A percentile compares a stretch with the other conserved stretches of the same genome.
phyloP scores from a whole-genome alignment of 53 echinoderm and acorn worm genomes.

The Glandiceps talaboti region DNA sequence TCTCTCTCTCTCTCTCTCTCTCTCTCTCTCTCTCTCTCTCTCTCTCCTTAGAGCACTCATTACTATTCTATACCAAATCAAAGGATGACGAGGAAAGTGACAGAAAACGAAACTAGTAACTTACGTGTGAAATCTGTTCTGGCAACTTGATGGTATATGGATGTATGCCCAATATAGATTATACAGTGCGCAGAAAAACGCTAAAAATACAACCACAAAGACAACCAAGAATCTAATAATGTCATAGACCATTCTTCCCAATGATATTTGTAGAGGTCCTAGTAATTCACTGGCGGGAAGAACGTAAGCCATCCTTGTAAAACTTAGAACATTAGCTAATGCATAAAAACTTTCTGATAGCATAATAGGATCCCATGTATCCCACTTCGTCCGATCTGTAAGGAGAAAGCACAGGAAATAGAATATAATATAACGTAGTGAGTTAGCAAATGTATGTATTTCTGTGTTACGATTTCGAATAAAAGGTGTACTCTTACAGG shows the following conservation, averaged over 20 bases:
- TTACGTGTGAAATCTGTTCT: not conserved
- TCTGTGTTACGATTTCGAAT: no score
- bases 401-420: not conserved
- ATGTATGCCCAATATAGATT: conserved; percentile 67
- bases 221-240: conserved; percentile 80
- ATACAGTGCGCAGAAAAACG: conserved; percentile 78
- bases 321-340: conserved; percentile 77
- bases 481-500: no score
- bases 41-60: no score
- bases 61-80: no score
- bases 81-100: no score
- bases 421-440: no score
- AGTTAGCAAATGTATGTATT: no score
- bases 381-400: conserved; percentile 32
- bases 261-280: conserved; percentile 88
- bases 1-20: no score
- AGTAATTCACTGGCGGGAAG: conserved; percentile 92
- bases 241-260: conserved; percentile 90
- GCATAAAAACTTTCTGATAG: conserved; percentile 69
- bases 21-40: no score
- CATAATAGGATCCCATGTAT: conserved; percentile 59
- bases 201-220: conserved; percentile 85
- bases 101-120: no score
- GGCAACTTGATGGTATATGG: not conserved
- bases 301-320: conserved; percentile 82